Base-by-base conservation (phyloP, 2,797 vertebrate species). In the Sebastes elongatus region DNA sequence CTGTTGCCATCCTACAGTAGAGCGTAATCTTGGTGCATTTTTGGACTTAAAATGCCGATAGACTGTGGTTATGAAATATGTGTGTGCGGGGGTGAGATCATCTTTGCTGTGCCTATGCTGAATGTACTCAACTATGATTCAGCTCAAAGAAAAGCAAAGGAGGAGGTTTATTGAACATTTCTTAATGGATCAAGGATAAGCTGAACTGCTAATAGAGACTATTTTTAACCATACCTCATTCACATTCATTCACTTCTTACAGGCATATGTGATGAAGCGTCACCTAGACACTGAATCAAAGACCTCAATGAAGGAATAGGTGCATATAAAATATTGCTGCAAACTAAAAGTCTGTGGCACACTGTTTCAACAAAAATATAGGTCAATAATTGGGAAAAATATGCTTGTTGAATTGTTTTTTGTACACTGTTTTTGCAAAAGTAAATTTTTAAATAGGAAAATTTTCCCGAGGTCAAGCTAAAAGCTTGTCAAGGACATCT, bases 1-100 rank as follows among this genome's bases (percentile, higher is more conserved):
- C 62, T 46, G 52, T 86, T 83, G 9, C 16, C 28, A 16, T 79
- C 65, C 35, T 49, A 56, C 72, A 69, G 56, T 4, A 56, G 30
- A 82, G 42, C 55, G 32, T 71, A 66, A 74, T 81, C 25, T 63
- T 59, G 63, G 22, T 80, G 61, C 60, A 61, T 64, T 52, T 38
- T 61, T 61, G 1, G 6, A 63, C 42, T 66, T 22, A 81, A 85
- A 68, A 14, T 64, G 56, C 28, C 16, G 10, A 46, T 64, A 53
- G 22, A 72, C 20, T 6, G 22, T 72, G 25, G 20, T 81, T 72
- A 56, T 30, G 46, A 74, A 78, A 69, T 68, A 49, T 85, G 13
- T 55, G 4, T 32, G 20, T 56, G 33, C 18, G 22, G 28, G n/a
- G 13, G 10, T 67, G 70, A 86, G 77, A 63, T 59, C 72, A 30